Evolutionary conservation across 2,797 vertebrate genomes (phyloP), one percentile per base, ranked within the genome.

Genomic region (Martes flavigula): DNA sequence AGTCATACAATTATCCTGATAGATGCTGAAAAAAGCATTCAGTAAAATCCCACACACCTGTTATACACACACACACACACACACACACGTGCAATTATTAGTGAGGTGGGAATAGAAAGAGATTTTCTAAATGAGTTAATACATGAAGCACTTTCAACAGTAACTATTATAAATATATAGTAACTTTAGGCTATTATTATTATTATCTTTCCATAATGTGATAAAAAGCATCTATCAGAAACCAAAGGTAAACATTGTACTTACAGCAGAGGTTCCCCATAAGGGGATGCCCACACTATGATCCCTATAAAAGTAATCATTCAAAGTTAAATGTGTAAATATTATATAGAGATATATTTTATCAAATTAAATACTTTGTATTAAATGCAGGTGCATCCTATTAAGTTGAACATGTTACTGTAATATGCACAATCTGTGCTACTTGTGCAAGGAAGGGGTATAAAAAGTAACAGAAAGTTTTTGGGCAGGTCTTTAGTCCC

Each of bases 341-440:
- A 30, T 79, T 92, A 79, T 48, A 64, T 81, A 30, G 38, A 90
- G 46, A 51, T 95, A 48, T 68, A 40, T 35, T 48, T 64, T 86
- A 86, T 81, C 79, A 83, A 88, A 66, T 66, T 54, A 90, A 86
- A 35, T 81, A 51, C 32, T 56, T 93, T 51, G 54, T 58, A 60
- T 83, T 87, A 92, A 92, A 89, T 96, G 38, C 70, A 94, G 84
- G 46, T 94, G 35, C 48, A 46, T 62, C 51, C 46, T 88, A 35
- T 72, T 78, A 92, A 62, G 56, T 73, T 89, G 56, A 64, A 66
- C 62, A 79, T 79, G 56, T 64, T 72, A 72, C 30, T 90, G 7
- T 72, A 38, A 92, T 64, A 72, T 48, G 3, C n/a, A 56, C 38
- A 84, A 94, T 15, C 35, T 84, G 7, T 70, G 70, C 25, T 56